phyloP scores from a whole-genome alignment of 2,797 vertebrate species.

The Adelosebastes latens region DNA sequence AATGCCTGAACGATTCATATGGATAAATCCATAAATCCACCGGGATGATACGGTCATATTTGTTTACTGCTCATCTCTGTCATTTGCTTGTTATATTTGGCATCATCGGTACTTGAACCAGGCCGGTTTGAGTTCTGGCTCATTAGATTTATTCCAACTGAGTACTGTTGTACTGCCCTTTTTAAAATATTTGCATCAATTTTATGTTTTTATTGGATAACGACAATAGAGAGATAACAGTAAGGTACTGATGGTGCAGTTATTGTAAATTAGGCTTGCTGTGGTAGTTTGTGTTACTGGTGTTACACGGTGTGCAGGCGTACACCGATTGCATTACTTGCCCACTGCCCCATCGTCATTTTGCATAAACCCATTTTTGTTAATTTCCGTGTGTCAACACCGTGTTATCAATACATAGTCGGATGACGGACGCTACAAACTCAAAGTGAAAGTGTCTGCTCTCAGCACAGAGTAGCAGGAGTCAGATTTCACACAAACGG shows the following conservation, averaged over 20 bases:
- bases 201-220: neutral
- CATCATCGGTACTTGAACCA: neutral
- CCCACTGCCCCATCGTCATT: no score
- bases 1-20: constrained; percentile 3
- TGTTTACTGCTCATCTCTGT: neutral
- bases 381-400: no score
- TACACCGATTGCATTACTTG: neutral
- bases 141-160: neutral
- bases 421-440: no score
- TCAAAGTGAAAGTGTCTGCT: no score
- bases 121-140: neutral
- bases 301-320: neutral
- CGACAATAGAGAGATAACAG: neutral
- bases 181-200: neutral
- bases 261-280: neutral
- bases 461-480: no score
- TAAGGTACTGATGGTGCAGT: neutral
- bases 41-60: neutral
- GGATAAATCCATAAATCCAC: constrained; percentile 16
- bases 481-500: no score
- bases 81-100: neutral
- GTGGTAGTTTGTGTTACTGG: neutral
- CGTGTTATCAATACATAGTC: no score
- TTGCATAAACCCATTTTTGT: fast-evolving
- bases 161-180: neutral